Base-by-base conservation (phyloP, 2,797 vertebrate species). In the Acanthis flammea region DNA sequence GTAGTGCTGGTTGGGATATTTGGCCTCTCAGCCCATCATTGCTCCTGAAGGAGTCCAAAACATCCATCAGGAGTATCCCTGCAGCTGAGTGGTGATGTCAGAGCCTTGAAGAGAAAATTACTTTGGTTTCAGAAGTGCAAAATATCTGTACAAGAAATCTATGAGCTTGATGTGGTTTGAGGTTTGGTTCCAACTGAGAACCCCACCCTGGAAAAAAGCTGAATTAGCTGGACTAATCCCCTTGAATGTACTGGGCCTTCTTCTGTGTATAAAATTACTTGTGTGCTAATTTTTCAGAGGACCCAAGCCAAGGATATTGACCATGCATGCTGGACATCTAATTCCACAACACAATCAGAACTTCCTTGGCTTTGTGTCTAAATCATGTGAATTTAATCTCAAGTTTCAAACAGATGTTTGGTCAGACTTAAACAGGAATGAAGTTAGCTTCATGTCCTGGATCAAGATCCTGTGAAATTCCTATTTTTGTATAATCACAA, bases 391-490 rank as follows among this genome's bases (percentile, higher is more conserved):
- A 90, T 86, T 96, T 90, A 66, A 63, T 91, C 89, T 95, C 92
- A 55, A 80, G 94, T 97, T 96, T 96, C 95, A 94, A 96, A 79
- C 94, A 96, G 94, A 96, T 93, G 94, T 94, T 95, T 88, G 70
- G 54, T 93, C 39, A 62, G 79, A 92, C 72, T 95, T 92, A 94
- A 81, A 94, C 53, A 75, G 48, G 66, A 95, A 94, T 92, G 81
- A 96, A 94, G 73, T 86, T 87, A 83, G 94, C 79, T 94, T 94
- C 82, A 62, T 66, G 68, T 91, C 48, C 88, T 86, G 91, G 82
- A 94, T 91, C 82, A 88, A 78, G 85, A 86, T 88, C 61, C 84
- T 88, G 89, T 93, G 87, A 95, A 95, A 92, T 91, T 91, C 78
- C 72, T 92, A 9, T 66, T 92, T 95, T 86, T 84, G 54, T 90